Conservation (phyloP, 2,797 vertebrate genomes). For the Sebastes oblongus region DNA sequence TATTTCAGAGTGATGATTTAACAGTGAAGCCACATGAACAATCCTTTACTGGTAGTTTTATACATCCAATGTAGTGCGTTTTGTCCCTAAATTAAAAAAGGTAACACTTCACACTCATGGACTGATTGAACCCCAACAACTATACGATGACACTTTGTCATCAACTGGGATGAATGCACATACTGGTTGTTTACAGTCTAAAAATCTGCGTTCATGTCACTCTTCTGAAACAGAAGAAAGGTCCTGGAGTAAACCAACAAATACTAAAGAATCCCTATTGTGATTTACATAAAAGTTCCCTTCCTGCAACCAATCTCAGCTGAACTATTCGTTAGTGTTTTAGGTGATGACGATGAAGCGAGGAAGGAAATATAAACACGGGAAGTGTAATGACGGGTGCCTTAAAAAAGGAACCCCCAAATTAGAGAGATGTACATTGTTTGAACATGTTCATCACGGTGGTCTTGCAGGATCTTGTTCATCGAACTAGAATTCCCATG, state of each 20-base stretch:
- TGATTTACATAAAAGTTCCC: background rate
- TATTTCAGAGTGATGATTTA: background rate
- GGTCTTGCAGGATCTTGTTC: slow-evolving; percentile 59
- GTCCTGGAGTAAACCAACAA: background rate
- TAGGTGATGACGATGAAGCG: background rate
- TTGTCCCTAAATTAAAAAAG: background rate
- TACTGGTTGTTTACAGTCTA: background rate
- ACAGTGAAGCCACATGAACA: background rate
- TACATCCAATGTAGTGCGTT: background rate
- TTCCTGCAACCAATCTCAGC: slow-evolving; percentile 13
- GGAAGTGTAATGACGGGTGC: slow-evolving; percentile 26
- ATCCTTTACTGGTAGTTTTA: background rate
- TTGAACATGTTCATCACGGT: slow-evolving; percentile 47
- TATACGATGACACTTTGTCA: background rate
- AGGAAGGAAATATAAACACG: slow-evolving; percentile 36
- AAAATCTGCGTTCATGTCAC: slow-evolving; percentile 17
- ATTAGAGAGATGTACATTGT: slow-evolving; percentile 41
- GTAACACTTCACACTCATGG: background rate
- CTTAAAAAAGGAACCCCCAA: slow-evolving; percentile 29
- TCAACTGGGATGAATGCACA: background rate
- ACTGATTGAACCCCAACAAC: slow-evolving; percentile 16
- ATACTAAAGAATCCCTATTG: background rate
- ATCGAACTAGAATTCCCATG: slow-evolving; percentile 61
- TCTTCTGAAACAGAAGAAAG: slow-evolving; percentile 13
- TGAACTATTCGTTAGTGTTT: slow-evolving; percentile 37